Evolutionary conservation across 2,113 vertebrate genomes (phyloP), one percentile per base, ranked within the genome.

Genomic region (Zingel zingel): DNA sequence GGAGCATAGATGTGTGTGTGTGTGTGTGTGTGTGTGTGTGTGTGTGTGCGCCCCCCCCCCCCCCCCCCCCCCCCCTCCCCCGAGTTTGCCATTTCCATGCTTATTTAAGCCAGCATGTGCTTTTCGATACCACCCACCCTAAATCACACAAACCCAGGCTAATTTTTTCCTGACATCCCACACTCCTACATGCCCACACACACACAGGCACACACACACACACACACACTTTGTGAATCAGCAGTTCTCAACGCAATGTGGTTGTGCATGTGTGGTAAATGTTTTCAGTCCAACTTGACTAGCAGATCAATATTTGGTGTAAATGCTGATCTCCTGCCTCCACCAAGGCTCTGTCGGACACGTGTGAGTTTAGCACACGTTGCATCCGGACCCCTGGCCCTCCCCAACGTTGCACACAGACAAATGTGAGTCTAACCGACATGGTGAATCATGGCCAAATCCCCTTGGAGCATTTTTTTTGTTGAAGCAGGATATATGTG

Each of bases 111-210:
- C 85, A 89, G 64, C 83, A 76, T 87, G 86, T 81, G 86, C 73
- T 88, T 89, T 91, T 79, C 15, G 1, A 81, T 81, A 83, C 85
- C 85, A 87, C 88, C 89, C 86, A 92, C 80, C 0, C 27, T 68
- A 81, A 86, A 59, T 79, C 82, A 74, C 81, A 30, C 74, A 73
- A 39, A 21, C 71, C 47, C 23, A 4, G 47, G 82, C 74, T 89
- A 80, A 90, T 91, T 83, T 85, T 76, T 85, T 87, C 90, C 59
- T 58, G 88, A 84, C 63, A 69, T 88, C 77, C 53, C 77, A 76
- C 82, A 82, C 83, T 75, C 86, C 86, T 63, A 82, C 86, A 79
- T 61, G 54, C 73, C 25, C 68, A 69, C 75, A 63, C n/a, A 72
- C 62, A 71, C 58, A 76, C 30, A n/a, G n/a, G n/a, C n/a, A 73